These are phyloP conservation scores for Cephus sareptanus DNA, from an alignment of 2,888 invertebrate genomes.

Conservation along the genomic window DNA sequence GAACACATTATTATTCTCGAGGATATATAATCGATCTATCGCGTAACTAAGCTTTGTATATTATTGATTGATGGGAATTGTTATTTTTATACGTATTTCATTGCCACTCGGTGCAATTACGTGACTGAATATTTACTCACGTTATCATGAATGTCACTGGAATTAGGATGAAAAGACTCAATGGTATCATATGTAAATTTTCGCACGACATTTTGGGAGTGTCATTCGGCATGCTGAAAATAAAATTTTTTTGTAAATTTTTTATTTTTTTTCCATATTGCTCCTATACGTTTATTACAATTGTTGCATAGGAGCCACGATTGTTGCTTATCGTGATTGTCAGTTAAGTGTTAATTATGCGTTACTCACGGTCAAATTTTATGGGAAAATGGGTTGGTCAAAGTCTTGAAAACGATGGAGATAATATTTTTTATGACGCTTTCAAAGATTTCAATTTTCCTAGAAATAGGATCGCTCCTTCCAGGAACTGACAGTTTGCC, in stretches of 20 bases:
- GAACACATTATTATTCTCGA: conserved; percentile 19
- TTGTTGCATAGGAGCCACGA: too few relatives aligned
- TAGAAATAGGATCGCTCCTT: conserved; percentile 9
- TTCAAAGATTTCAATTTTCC: background rate
- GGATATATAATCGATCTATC: background rate
- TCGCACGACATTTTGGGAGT: conserved; percentile 51
- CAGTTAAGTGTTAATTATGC: too few relatives aligned
- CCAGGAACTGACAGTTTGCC: conserved; percentile 27
- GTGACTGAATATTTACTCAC: conserved; percentile 50
- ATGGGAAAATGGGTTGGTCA: too few relatives aligned
- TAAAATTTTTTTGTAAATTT: background rate
- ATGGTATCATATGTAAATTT: conserved; percentile 58
- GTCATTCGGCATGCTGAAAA: conserved; percentile 1
- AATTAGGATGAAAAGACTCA: conserved; percentile 62
- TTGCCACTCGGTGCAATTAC: conserved; percentile 7
- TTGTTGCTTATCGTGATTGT: too few relatives aligned
- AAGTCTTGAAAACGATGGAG: too few relatives aligned
- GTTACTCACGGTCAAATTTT: too few relatives aligned
- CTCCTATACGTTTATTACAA: too few relatives aligned
- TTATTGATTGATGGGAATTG: background rate
- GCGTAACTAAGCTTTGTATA: background rate
- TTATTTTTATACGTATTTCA: background rate
- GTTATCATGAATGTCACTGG: conserved; percentile 63
- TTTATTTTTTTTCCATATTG: too few relatives aligned
- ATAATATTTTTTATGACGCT: too few relatives aligned